Base-by-base conservation (phyloP, 2,113 vertebrate species). In the Peucedramus taeniatus region DNA sequence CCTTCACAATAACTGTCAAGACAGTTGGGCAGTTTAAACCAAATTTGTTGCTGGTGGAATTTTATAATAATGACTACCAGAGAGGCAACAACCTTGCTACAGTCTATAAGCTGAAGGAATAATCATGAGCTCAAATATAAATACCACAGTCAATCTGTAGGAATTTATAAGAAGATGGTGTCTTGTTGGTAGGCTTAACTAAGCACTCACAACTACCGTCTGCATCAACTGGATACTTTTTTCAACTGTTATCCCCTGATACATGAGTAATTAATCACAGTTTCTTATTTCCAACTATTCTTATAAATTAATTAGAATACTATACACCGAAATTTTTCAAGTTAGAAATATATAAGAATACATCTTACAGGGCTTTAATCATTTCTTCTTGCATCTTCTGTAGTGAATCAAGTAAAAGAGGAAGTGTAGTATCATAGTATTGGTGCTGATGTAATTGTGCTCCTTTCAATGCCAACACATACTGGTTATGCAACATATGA, bases 351-450 rank as follows among this genome's bases (percentile, higher is more conserved):
- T 1, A 0, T 10, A 89, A 31, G 19, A 95, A 64, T 51, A 18
- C 18, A 77, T 84, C 96, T 98, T 98, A 99, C 99, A 99, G 96
- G 22, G 98, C 98, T 94, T 98, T 98, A 88, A 99, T 99, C 99
- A 99, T 99, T 97, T 99, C 99, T 98, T 99, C 99, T 97, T 99
- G 98, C 99, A 99, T 99, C 97, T 98, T 99, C 94, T 99, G 99
- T 71, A 99, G 96, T 4, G 99, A 99, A 80, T 99, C 99, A 27
- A 99, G 98, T 69, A 99, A 98, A 13, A 98, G 97, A 7, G 99
- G 99, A 69, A 99, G 99, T 0, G 95, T 98, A 86, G 89, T 97
- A 71, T 96, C 98, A 28, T 98, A 98, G 96, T 99, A 99, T 37
- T 99, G 99, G 45, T 98, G 99, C 97, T 99, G 99, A 94, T 99